Percentiles rank a stretch among this genome's conserved stretches.
Conservation (phyloP, 2,113 vertebrate genomes). For the Microcebus griseorufus region DNA sequence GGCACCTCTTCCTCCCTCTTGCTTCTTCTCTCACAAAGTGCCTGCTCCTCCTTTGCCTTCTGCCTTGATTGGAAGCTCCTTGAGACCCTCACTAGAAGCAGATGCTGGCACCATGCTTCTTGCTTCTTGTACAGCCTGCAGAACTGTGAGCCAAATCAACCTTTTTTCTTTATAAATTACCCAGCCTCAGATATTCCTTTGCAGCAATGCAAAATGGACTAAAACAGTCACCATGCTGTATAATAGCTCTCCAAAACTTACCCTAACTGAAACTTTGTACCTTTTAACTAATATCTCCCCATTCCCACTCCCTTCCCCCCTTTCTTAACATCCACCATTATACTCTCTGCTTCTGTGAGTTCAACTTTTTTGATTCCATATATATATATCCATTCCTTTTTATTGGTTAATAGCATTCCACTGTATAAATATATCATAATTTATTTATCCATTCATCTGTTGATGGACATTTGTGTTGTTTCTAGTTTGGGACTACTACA, state of each 20-base stretch:
- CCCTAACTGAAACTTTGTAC: neutral
- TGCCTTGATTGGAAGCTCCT: no score
- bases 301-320: neutral
- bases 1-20: no score
- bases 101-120: no score
- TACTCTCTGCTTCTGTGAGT: neutral
- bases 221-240: no score
- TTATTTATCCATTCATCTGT: neutral
- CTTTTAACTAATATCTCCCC: neutral
- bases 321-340: neutral
- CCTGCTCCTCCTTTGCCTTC: no score
- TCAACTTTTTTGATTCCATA: neutral
- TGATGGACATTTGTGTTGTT: neutral
- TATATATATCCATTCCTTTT: neutral
- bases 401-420: neutral
- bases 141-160: no score
- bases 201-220: no score
- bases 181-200: no score
- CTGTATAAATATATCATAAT: neutral
- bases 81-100: no score
- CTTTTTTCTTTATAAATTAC: no score
- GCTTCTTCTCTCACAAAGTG: no score
- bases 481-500: neutral
- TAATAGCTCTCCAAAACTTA: neutral
- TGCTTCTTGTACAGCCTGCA: no score